phyloP scores from a whole-genome alignment of 2,113 vertebrate species.

The Nymphicus hollandicus region DNA sequence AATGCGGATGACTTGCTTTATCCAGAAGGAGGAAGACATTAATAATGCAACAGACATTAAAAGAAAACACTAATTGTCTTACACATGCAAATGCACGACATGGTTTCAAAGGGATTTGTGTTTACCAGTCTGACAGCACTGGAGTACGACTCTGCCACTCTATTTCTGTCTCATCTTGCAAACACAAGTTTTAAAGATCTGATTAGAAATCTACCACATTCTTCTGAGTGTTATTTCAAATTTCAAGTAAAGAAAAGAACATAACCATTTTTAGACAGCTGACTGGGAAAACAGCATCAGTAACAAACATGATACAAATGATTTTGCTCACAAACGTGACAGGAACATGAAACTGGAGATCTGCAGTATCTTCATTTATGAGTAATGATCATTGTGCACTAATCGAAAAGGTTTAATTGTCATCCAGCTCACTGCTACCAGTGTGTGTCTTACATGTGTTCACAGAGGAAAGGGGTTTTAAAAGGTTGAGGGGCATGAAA shows the following conservation, averaged over 20 bases:
- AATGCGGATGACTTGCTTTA: not conserved
- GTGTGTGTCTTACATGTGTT: not conserved
- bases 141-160: not conserved
- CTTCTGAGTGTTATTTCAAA: not conserved
- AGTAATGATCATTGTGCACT: not conserved
- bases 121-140: not conserved
- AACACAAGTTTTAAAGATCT: not conserved
- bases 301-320: not conserved
- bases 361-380: not conserved
- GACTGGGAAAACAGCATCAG: not conserved
- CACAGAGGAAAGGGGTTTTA: not conserved
- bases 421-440: not conserved
- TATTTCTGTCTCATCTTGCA: not conserved
- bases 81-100: not conserved
- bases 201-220: not conserved
- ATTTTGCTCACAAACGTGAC: not conserved
- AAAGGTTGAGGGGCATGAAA: not conserved
- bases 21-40: not conserved
- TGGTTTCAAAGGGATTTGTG: not conserved
- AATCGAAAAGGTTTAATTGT: not conserved
- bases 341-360: not conserved
- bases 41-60: not conserved
- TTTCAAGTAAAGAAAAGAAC: not conserved
- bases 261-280: not conserved
- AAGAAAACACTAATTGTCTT: not conserved